These are phyloP conservation scores for Cyprinella venusta DNA, from an alignment of 2,797 vertebrate species.

Conservation along the genomic window DNA sequence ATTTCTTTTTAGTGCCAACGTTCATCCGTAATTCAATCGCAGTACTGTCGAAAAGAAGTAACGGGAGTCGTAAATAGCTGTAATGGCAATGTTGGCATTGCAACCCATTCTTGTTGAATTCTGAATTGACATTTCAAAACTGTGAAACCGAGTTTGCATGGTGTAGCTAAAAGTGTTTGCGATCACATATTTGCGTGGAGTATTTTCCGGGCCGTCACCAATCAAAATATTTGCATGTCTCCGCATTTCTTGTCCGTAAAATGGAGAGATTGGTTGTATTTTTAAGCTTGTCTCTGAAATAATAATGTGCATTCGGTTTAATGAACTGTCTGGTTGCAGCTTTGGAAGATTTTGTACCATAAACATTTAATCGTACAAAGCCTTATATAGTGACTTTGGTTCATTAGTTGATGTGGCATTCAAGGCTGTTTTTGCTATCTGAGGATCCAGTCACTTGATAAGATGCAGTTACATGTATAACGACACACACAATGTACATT, in stretches of 20 bases:
- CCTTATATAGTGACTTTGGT: slow-evolving; percentile 23
- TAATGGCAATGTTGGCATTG: neutral
- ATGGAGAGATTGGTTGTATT: slow-evolving; percentile 30
- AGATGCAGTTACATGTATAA: slow-evolving; percentile 28
- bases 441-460: slow-evolving; percentile 13
- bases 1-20: neutral
- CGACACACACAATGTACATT: slow-evolving; percentile 61
- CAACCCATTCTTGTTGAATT: neutral
- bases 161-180: slow-evolving; percentile 8
- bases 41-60: neutral
- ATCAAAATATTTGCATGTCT: slow-evolving; percentile 22
- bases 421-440: slow-evolving; percentile 16
- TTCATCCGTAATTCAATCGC: neutral
- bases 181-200: neutral
- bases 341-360: slow-evolving; percentile 36
- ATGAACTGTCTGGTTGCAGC: slow-evolving; percentile 36
- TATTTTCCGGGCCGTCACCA: neutral
- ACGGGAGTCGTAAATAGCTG: neutral
- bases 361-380: slow-evolving; percentile 7
- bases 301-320: slow-evolving; percentile 34
- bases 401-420: slow-evolving; percentile 6
- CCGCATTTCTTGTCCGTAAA: neutral
- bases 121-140: neutral
- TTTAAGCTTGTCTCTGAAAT: slow-evolving; percentile 32
- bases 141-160: neutral